Evolutionary conservation across 2,888 invertebrate species (phyloP).

Genomic region (Proisotoma minuta): DNA sequence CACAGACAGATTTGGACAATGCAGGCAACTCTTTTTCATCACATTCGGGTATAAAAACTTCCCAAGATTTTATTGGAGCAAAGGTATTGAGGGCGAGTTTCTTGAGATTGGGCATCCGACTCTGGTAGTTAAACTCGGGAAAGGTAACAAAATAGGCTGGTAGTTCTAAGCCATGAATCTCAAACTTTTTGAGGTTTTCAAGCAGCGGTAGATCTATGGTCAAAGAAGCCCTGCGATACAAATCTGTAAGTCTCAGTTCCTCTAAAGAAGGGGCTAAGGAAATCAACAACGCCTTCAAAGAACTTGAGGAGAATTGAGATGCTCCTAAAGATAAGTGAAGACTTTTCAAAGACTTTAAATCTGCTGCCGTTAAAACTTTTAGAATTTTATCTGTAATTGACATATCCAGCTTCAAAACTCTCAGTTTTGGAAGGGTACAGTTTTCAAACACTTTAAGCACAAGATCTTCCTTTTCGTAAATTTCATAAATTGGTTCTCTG

Average conservation of each 20-base stretch:
- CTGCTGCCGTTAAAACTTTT: slow-evolving; percentile 12
- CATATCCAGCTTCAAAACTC: slow-evolving; percentile 29
- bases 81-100: slow-evolving; percentile 30
- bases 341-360: slow-evolving; percentile 15
- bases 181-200: slow-evolving; percentile 20
- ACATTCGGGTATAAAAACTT: slow-evolving; percentile 24
- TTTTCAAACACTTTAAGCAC: slow-evolving; percentile 20
- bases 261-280: slow-evolving; percentile 19
- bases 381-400: slow-evolving; percentile 31
- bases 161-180: slow-evolving; percentile 35
- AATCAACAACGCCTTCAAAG: slow-evolving; percentile 18
- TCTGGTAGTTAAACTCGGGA: slow-evolving; percentile 28
- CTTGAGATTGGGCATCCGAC: slow-evolving; percentile 26
- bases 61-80: slow-evolving; percentile 28
- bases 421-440: slow-evolving; percentile 21
- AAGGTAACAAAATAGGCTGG: slow-evolving; percentile 35
- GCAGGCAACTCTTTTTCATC: not conserved
- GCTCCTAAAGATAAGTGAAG: slow-evolving; percentile 36
- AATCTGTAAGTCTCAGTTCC: slow-evolving; percentile 29
- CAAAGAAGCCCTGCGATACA: slow-evolving; percentile 32
- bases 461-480: slow-evolving; percentile 27
- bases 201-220: slow-evolving; percentile 28
- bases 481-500: slow-evolving; percentile 29
- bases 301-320: slow-evolving; percentile 23
- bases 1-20: not conserved